These are phyloP conservation scores for Tryphoninae sp. DNA, from an alignment of 2,888 invertebrate species.

Conservation along the genomic window DNA sequence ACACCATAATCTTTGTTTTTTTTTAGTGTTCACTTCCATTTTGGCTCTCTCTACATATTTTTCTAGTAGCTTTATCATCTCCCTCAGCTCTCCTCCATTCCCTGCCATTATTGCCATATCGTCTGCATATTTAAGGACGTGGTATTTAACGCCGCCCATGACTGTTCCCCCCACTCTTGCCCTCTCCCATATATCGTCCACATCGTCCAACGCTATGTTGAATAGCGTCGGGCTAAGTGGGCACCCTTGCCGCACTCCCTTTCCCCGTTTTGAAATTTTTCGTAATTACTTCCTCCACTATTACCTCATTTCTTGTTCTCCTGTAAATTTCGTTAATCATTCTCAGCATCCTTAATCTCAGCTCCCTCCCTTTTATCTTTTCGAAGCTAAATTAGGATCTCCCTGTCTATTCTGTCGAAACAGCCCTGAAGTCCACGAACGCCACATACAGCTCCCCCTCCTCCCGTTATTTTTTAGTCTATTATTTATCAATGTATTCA, in stretches of 20 bases:
- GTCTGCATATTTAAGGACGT: conserved; percentile 22
- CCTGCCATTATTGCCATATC: conserved; percentile 22
- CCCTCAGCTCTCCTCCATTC: not conserved
- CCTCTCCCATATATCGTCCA: not conserved
- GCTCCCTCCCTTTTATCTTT: conserved; percentile 29
- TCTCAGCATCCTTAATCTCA: conserved; percentile 22
- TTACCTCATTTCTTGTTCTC: conserved; percentile 42
- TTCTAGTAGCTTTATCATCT: conserved; percentile 6
- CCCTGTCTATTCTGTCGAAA: not conserved
- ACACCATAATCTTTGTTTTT: too few species aligned
- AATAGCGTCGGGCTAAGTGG: too few species aligned
- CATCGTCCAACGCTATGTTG: too few species aligned
- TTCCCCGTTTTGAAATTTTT: conserved; percentile 28
- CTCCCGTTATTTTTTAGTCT: conserved; percentile 4
- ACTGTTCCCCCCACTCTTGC: not conserved
- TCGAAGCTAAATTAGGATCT: conserved; percentile 9
- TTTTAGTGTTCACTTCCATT: conserved; percentile 11
- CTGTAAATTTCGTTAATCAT: conserved; percentile 43
- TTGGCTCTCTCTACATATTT: not conserved
- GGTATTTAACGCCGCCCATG: conserved; percentile 8
- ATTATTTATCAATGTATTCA: conserved; percentile 22
- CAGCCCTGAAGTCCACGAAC: not conserved
- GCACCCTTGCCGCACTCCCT: too few species aligned
- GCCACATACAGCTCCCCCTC: conserved; percentile 8
- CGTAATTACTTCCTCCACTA: conserved; percentile 15